Percentiles rank a stretch among this genome's conserved stretches.
phyloP scores from a whole-genome alignment of 2,888 invertebrate species.

The Philereme vetulata region DNA sequence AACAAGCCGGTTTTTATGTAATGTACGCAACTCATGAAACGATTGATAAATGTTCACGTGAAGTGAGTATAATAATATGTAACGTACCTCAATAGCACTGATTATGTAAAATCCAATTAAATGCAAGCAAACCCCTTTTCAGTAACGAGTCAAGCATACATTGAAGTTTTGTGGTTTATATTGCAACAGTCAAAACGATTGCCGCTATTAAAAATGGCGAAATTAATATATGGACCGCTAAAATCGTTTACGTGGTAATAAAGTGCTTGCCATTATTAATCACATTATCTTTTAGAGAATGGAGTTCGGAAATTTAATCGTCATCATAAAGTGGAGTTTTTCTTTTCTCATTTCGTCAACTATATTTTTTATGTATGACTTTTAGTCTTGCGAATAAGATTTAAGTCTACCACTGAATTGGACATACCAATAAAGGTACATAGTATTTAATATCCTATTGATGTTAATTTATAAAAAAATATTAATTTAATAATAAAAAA shows the following conservation, averaged over 20 bases:
- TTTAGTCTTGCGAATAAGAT: no score
- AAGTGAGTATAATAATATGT: no score
- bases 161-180: constrained; percentile 6
- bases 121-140: neutral
- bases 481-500: no score
- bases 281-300: constrained; percentile 8
- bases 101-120: neutral
- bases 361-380: no score
- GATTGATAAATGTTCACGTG: no score
- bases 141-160: constrained; percentile 2
- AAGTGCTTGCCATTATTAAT: constrained; percentile 3
- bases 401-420: no score
- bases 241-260: constrained; percentile 21
- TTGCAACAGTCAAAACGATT: constrained; percentile 16
- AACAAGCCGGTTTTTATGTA: no score
- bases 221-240: constrained; percentile 17
- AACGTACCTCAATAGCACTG: neutral
- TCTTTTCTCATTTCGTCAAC: neutral
- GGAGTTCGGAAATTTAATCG: constrained; percentile 1
- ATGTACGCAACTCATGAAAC: no score
- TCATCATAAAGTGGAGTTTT: neutral
- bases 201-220: constrained; percentile 14
- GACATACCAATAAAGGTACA: no score
- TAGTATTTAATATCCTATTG: no score
- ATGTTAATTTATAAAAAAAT: no score